These are phyloP conservation scores for Germaria angustata DNA, from an alignment of 2,888 invertebrate genomes.

Conservation along the genomic window DNA sequence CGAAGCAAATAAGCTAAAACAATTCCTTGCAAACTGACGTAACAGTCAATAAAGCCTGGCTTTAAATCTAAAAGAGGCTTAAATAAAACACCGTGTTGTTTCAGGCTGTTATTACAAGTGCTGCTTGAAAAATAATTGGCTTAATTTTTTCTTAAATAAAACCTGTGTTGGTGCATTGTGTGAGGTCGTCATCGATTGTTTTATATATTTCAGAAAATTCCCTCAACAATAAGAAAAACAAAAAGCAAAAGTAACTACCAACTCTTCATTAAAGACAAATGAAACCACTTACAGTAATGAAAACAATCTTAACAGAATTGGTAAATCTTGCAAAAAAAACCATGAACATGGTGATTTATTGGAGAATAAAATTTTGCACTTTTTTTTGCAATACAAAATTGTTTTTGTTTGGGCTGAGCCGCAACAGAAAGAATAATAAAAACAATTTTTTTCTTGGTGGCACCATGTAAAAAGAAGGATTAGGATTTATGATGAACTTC, in stretches of 20 bases:
- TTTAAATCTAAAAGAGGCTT: not conserved
- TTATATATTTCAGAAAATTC: not conserved
- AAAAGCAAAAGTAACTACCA: slow-evolving; percentile 36
- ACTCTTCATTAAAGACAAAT: slow-evolving; percentile 52
- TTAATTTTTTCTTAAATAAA: slow-evolving; percentile 58
- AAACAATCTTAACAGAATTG: slow-evolving; percentile 39
- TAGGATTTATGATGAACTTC: slow-evolving; percentile 72
- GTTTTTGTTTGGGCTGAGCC: slow-evolving; percentile 34
- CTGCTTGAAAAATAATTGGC: slow-evolving; percentile 53
- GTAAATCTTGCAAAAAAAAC: slow-evolving; percentile 1
- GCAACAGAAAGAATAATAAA: slow-evolving; percentile 42
- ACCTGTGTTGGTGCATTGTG: slow-evolving; percentile 28
- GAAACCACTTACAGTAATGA: slow-evolving; percentile 55
- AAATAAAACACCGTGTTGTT: not conserved
- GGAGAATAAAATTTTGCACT: slow-evolving; percentile 14
- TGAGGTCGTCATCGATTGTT: slow-evolving; percentile 45
- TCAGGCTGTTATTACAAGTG: slow-evolving; percentile 56
- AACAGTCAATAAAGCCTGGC: not conserved
- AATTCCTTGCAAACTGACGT: not conserved
- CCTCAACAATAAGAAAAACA: not conserved
- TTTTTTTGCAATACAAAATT: not conserved
- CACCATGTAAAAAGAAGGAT: slow-evolving; percentile 68
- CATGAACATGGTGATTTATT: slow-evolving; percentile 40
- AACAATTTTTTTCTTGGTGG: slow-evolving; percentile 9
- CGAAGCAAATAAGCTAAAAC: not conserved